Base-by-base conservation (phyloP, 2,888 invertebrate species). In the Drosophila incognita region DNA sequence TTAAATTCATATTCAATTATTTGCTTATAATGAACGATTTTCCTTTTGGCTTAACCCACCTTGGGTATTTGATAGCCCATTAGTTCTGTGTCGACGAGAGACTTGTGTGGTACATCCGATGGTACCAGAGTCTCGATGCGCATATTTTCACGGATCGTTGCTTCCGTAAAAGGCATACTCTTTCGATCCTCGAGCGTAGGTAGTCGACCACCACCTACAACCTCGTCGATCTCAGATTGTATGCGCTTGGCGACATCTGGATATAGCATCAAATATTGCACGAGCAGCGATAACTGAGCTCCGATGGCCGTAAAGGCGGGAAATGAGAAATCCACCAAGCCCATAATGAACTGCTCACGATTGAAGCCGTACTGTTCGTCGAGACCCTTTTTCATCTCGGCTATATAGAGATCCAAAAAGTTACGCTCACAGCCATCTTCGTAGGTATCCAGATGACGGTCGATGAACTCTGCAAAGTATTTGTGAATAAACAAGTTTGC, bases 391-490 rank as follows among this genome's bases (percentile, higher is more conserved):
- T 94, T 94, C 94, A 96, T 94, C 88, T 94, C 94, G 21, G 93
- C 93, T 10, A 96, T 92, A 85, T 95, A 96, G 70, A 94, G 92
- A 80, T 96, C 96, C 4, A 95, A 70, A 82, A 96, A 95, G 86
- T 95, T 95, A 0, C 95, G 94, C 59, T 94, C 93, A 67, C 94
- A 91, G 0, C 93, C 92, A 10, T 76, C 76, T 11, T 93, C 91
- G 53, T 92, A 93, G 0, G 90, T 94, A 0, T 90, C 89, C 62
- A 94, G 89, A 38, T 94, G 93, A 27, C 94, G 93, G n/a, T 94
- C 91, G 8, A 95, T 83, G 18, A 94, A 75, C 75, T 94, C 93
- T 86, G 92, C 90, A 74, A 95, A 94, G 70, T 94, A 95, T 49
- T 94, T 91, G 63, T 94, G 87, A 2, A 96, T 73, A 33, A 79